Evolutionary conservation across 2,888 invertebrate species (phyloP).

Genomic region (Volucella inanis): DNA sequence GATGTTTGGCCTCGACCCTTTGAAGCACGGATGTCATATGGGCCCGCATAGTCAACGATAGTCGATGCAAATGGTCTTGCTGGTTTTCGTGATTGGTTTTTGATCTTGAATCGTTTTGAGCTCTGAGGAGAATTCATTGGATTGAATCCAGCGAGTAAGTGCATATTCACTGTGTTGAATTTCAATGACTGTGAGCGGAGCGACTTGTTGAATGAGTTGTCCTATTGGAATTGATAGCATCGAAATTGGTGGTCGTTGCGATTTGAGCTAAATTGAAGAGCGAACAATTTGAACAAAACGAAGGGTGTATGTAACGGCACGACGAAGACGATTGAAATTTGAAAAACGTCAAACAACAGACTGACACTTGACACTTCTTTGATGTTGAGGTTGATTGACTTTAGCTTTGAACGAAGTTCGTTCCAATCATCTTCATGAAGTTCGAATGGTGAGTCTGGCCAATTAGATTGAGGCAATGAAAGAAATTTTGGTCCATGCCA

Average conservation of each 20-base stretch:
- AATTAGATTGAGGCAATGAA: background rate
- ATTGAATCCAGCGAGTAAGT: slow-evolving; percentile 28
- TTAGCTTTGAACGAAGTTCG: background rate
- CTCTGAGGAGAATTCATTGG: slow-evolving; percentile 16
- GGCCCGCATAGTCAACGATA: too few relatives aligned
- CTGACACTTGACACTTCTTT: slow-evolving; percentile 5
- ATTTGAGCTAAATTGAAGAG: too few relatives aligned
- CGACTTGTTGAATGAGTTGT: too few relatives aligned
- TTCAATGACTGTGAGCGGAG: too few relatives aligned
- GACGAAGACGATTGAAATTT: slow-evolving; percentile 20
- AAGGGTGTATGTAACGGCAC: background rate
- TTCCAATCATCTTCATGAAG: background rate
- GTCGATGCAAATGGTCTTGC: background rate
- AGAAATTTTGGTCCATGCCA: slow-evolving; percentile 7
- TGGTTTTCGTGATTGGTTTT: slow-evolving; percentile 11
- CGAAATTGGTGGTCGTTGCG: too few relatives aligned
- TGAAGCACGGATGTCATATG: too few relatives aligned
- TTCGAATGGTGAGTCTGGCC: too few relatives aligned
- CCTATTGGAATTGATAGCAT: too few relatives aligned
- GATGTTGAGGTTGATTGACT: slow-evolving; percentile 2
- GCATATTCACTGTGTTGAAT: too few relatives aligned
- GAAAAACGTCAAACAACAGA: background rate
- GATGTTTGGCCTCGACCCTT: too few relatives aligned
- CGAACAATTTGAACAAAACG: background rate
- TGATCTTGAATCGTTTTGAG: too few relatives aligned